Conservation (phyloP, 2,113 vertebrate genomes). For the Phalacrocorax aristotelis region DNA sequence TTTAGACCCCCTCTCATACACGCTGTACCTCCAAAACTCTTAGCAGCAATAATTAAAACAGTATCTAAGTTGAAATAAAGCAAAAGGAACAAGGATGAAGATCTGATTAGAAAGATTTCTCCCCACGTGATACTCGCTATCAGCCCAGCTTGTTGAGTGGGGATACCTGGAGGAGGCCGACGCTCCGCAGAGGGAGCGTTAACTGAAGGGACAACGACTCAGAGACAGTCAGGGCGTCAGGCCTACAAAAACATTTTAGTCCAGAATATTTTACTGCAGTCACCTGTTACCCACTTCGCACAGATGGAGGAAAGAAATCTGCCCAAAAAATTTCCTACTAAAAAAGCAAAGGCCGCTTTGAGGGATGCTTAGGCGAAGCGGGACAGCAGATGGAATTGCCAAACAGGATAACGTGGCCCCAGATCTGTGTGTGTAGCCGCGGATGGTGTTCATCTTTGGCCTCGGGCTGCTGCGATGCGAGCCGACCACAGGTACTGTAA, state of each 20-base stretch:
- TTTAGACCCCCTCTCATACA: background rate
- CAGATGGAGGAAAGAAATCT: background rate
- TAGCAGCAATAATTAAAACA: background rate
- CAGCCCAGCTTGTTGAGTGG: background rate
- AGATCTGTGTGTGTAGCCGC: background rate
- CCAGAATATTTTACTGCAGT: background rate
- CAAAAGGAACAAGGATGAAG: background rate
- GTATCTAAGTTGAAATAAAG: background rate
- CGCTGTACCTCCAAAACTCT: background rate
- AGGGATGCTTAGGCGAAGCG: background rate
- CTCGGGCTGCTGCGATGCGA: accelerated
- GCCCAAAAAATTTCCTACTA: accelerated
- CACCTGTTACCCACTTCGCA: background rate
- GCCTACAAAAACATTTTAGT: background rate
- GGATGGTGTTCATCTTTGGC: accelerated
- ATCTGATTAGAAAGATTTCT: background rate
- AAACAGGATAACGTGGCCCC: background rate
- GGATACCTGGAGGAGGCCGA: background rate
- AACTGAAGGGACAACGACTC: background rate
- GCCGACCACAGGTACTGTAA: background rate
- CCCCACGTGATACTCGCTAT: accelerated
- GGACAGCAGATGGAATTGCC: background rate
- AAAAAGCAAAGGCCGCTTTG: background rate
- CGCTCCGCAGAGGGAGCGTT: background rate
- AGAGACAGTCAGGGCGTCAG: background rate